phyloP scores from a whole-genome alignment of 2,113 vertebrate genomes.

The Tetrax tetrax region DNA sequence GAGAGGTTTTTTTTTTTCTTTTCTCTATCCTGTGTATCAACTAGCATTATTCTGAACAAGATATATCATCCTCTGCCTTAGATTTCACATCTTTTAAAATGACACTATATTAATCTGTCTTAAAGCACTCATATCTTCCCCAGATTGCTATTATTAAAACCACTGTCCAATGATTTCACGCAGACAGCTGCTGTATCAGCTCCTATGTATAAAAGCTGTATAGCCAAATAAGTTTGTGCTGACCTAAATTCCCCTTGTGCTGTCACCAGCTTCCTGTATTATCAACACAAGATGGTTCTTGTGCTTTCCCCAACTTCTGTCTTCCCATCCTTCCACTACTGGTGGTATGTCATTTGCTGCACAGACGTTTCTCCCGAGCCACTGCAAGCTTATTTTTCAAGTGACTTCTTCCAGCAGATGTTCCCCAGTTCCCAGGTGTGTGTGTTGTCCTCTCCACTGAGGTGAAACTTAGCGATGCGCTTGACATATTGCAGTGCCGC shows the following conservation, averaged over 20 bases:
- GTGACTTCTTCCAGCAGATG: conserved; percentile 76
- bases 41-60: not conserved
- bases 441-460: conserved; percentile 9
- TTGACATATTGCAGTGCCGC: not conserved
- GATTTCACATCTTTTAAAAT: not conserved
- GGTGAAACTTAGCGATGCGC: not conserved
- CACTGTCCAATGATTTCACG: not conserved
- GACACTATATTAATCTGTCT: not conserved
- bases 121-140: not conserved
- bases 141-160: not conserved
- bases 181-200: not conserved
- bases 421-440: conserved; percentile 65
- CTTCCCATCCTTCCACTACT: not conserved
- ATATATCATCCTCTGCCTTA: not conserved
- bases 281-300: not conserved
- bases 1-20: not conserved
- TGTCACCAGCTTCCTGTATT: not conserved
- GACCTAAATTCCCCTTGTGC: conserved; percentile 10
- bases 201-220: not conserved
- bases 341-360: conserved; percentile 27
- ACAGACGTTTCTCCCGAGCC: conserved; percentile 74
- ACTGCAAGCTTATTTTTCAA: conserved; percentile 73
- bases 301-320: not conserved
- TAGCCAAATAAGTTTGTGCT: not conserved
- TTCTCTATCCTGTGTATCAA: not conserved